These are phyloP conservation scores for Hyperopisus bebe DNA, from an alignment of 2,113 vertebrate genomes.

Conservation along the genomic window DNA sequence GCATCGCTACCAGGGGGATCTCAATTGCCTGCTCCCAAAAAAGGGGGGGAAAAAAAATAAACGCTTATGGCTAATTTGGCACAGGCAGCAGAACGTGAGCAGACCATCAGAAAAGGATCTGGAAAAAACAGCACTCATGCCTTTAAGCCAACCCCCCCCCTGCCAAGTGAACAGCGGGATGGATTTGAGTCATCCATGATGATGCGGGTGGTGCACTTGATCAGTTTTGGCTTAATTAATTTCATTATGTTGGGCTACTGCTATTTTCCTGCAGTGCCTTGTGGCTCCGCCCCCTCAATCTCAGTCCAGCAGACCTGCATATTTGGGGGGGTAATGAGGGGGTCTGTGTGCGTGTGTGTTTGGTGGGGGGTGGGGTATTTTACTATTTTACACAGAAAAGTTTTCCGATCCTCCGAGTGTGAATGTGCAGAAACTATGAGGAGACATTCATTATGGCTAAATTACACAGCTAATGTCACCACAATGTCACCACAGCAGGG, in stretches of 20 bases:
- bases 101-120: background rate
- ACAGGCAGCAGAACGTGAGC: background rate
- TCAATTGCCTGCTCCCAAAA: background rate
- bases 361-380: background rate
- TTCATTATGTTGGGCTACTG: background rate
- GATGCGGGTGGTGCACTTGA: background rate
- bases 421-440: slow-evolving; percentile 7
- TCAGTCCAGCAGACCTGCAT: background rate
- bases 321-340: background rate
- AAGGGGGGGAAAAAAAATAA: background rate
- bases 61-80: background rate
- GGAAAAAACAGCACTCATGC: background rate
- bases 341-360: too few relatives aligned
- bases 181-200: background rate
- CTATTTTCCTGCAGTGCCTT: background rate
- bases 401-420: background rate
- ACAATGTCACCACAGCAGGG: slow-evolving; percentile 47
- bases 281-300: background rate
- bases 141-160: background rate
- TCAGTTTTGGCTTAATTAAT: background rate
- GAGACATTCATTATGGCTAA: slow-evolving; percentile 40
- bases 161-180: too few relatives aligned
- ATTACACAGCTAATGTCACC: slow-evolving; percentile 42
- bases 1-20: background rate
- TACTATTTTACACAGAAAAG: background rate